Percentiles rank a stretch among this genome's conserved stretches.
Conservation (phyloP, 2,888 invertebrate genomes). For the Exephanes ischioxanthus region DNA sequence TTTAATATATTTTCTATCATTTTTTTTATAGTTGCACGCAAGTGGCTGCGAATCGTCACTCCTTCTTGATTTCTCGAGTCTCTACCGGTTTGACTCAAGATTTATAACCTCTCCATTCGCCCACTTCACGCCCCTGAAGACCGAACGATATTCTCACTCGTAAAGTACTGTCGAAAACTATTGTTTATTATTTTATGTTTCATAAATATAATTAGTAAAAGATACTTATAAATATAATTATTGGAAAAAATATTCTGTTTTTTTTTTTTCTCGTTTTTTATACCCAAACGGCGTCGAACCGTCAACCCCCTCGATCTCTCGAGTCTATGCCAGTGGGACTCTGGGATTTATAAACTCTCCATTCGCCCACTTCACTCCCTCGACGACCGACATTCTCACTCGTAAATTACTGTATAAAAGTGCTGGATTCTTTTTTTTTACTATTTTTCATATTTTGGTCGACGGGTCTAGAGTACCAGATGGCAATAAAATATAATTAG, state of each 20-base stretch:
- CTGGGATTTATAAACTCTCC: conserved; percentile 43
- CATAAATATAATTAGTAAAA: too few species aligned
- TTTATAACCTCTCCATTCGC: conserved; percentile 39
- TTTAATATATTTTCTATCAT: too few species aligned
- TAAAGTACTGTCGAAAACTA: not conserved
- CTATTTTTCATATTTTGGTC: not conserved
- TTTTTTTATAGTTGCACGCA: too few species aligned
- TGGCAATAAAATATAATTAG: not conserved
- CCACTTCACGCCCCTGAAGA: not conserved
- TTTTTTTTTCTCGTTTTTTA: too few species aligned
- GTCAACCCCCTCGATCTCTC: not conserved
- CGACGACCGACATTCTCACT: not conserved
- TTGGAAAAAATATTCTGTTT: too few species aligned
- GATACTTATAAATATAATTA: too few species aligned
- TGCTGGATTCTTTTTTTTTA: not conserved
- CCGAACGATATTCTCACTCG: not conserved
- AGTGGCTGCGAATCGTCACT: not conserved
- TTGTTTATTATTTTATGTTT: too few species aligned
- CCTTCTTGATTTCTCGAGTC: not conserved
- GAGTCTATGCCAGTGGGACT: not conserved
- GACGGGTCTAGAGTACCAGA: not conserved
- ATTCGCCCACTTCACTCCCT: not conserved
- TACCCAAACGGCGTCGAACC: not conserved
- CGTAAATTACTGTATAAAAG: not conserved
- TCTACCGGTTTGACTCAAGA: not conserved